Base-by-base conservation (phyloP, 1,140 invertebrate genomes). In the Caenorhabditis tropicalis region DNA sequence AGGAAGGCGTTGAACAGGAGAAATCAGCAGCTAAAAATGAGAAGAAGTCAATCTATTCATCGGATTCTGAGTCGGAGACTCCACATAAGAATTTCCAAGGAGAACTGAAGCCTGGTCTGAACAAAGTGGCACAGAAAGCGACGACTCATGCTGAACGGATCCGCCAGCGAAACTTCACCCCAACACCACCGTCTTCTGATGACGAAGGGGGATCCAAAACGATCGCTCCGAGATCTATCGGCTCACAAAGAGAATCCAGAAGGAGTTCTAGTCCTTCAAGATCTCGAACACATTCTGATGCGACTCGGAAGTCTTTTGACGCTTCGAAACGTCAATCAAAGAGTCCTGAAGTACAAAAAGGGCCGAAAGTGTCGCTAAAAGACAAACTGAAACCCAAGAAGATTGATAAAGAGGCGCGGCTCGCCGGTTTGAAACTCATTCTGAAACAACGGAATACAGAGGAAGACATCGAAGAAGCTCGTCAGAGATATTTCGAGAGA, bases 1-100 rank as follows among this genome's bases (percentile, higher is more conserved):
- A 70, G 31, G 16, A 33, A 16, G 85, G 43, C 24, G 43, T 21
- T 12, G 53, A 85, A 43, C 27, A 46, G 48, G 36, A 65, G 43
- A 82, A 86, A 43, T 56, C 51, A 81, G 29, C 60, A 15, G 56
- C 87, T 10, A n/a, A n/a, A n/a, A n/a, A n/a, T n/a, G 49, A 86
- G n/a, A 82, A 86, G 33, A 87, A 87, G 31, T 87, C 86, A 16
- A 87, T 87, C 53, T 87, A 87, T 19, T 83, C 56, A 15, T 39
- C 58, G 31, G 86, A 86, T 36, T 56, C 81, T 53, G 85, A 82
- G 29, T 31, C 29, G 9, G 24, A 49, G 10, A 31, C 82, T 15
- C 82, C 82, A 10, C 81, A 84, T 9, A 84, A 84, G 43, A 80
- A 80, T 24, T 86, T 86, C 65, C 27, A 65, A 21, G 79, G 70